Evolutionary conservation across 2,888 invertebrate species (phyloP).

Genomic region (Homarus gammarus): DNA sequence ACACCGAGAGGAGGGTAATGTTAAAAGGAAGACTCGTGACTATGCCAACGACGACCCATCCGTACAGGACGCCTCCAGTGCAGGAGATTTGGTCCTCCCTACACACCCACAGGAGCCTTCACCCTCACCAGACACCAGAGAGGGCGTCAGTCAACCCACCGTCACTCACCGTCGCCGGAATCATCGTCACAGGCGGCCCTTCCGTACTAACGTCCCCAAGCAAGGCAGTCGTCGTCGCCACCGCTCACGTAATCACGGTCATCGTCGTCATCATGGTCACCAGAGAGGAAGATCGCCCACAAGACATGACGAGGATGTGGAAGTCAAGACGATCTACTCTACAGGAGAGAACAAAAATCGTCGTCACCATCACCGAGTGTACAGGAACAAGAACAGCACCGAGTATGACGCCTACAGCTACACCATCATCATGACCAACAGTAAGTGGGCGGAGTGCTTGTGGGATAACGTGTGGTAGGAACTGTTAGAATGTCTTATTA

Average conservation of each 20-base stretch:
- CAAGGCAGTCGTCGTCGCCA: not conserved
- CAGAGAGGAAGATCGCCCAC: not conserved
- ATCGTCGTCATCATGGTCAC: conserved; percentile 26
- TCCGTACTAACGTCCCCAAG: not conserved
- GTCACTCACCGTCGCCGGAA: not conserved
- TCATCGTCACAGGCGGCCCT: not conserved
- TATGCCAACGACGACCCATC: not conserved
- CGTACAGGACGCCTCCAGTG: not conserved
- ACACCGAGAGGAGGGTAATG: not conserved
- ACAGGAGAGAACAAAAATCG: not conserved
- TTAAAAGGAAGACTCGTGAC: not conserved
- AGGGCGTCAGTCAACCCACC: not conserved
- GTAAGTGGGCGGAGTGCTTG: not conserved
- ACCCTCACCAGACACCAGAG: not conserved
- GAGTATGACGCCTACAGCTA: conserved; percentile 34
- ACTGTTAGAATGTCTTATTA: no score
- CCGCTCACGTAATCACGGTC: not conserved
- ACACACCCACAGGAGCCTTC: not conserved
- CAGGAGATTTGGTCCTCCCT: not conserved
- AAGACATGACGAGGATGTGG: not conserved
- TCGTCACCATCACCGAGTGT: not conserved
- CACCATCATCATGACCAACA: conserved; percentile 10
- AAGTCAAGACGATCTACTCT: not conserved
- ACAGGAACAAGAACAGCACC: not conserved
- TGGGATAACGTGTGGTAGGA: not conserved